Conservation (phyloP, 2,113 vertebrate genomes). For the Phalacrocorax brasilianus region DNA sequence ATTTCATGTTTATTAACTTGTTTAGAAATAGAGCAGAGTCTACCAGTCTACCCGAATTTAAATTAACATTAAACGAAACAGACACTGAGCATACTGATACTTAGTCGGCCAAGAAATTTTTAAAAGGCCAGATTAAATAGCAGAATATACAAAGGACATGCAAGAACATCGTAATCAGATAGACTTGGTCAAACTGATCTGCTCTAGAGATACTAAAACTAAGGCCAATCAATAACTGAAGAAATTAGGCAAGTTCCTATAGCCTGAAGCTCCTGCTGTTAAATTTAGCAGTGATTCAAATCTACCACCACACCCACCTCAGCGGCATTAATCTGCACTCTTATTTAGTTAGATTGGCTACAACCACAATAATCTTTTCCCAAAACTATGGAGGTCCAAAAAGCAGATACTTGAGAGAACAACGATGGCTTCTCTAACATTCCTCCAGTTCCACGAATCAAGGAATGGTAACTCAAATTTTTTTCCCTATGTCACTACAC, state of each 20-base stretch:
- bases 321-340: neutral
- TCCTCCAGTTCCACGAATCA: neutral
- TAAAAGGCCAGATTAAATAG: neutral
- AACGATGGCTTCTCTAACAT: neutral
- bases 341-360: neutral
- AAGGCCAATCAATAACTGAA: neutral
- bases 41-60: neutral
- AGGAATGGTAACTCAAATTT: neutral
- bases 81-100: neutral
- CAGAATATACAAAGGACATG: neutral
- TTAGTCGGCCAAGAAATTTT: neutral
- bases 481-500: neutral
- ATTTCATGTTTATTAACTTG: neutral
- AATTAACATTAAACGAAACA: neutral
- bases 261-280: neutral
- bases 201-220: neutral
- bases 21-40: neutral
- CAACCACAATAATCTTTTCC: neutral
- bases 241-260: neutral
- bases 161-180: neutral
- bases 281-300: neutral
- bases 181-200: neutral
- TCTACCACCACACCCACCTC: neutral
- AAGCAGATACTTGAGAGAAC: neutral
- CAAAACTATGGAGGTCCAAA: neutral